Conservation (phyloP, 2,888 invertebrate genomes). For the Himalopsyche japonica region DNA sequence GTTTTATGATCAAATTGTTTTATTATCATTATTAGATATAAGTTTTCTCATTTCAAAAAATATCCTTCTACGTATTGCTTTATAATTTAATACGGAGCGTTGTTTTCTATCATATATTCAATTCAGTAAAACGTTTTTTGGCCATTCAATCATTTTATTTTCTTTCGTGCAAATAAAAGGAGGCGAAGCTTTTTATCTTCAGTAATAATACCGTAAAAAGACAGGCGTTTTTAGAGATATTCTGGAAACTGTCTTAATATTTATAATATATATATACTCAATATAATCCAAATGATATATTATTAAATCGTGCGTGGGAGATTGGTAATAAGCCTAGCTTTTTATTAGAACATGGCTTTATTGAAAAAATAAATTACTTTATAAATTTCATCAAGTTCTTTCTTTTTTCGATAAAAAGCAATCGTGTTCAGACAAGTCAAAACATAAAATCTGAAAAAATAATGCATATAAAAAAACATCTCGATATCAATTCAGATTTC, state of each 20-base stretch:
- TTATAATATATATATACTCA: not conserved
- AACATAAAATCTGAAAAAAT: no score
- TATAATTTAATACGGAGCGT: not conserved
- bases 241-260: not conserved
- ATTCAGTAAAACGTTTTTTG: not conserved
- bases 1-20: no score
- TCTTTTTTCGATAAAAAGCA: no score
- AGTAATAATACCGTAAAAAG: slow-evolving; percentile 1
- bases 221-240: not conserved
- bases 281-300: not conserved
- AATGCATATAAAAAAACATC: no score
- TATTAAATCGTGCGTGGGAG: not conserved
- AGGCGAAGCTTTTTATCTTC: not conserved
- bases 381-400: not conserved
- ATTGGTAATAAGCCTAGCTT: not conserved
- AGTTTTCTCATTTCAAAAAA: not conserved
- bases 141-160: not conserved
- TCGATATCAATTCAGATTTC: no score
- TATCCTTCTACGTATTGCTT: not conserved
- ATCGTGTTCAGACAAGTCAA: no score
- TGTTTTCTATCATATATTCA: not conserved
- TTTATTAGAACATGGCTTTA: not conserved
- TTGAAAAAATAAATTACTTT: not conserved
- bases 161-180: not conserved
- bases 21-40: not conserved